These are phyloP conservation scores for Ivindomyrus marchei DNA, from an alignment of 2,113 vertebrate genomes.

Conservation along the genomic window DNA sequence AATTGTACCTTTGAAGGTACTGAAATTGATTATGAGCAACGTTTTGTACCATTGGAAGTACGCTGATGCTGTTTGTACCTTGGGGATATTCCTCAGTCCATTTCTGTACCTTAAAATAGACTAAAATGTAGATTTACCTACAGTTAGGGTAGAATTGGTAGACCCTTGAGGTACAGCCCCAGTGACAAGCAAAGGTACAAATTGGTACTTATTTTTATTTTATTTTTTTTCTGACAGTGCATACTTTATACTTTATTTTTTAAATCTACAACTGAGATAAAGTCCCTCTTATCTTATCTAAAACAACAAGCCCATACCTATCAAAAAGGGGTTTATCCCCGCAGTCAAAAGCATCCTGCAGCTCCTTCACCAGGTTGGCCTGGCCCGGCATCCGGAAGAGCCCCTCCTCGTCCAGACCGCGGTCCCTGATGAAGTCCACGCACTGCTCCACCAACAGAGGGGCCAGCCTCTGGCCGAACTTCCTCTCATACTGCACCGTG, in stretches of 20 bases:
- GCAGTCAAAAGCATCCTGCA: slow-evolving; percentile 88
- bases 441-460: slow-evolving; percentile 90
- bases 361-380: slow-evolving; percentile 87
- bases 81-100: background rate
- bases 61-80: background rate
- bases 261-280: background rate
- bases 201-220: background rate
- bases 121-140: background rate
- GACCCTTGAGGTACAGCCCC: background rate
- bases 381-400: slow-evolving; percentile 91
- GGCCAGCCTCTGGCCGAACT: slow-evolving; percentile 76
- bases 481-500: slow-evolving; percentile 76
- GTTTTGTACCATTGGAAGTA: no score
- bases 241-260: background rate
- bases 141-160: background rate
- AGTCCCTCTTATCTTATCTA: background rate
- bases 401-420: slow-evolving; percentile 84
- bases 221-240: background rate
- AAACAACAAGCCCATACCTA: slow-evolving; percentile 3
- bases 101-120: background rate
- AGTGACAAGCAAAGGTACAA: background rate
- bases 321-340: slow-evolving; percentile 81
- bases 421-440: slow-evolving; percentile 87
- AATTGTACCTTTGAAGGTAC: no score
- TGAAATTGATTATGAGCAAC: no score